Evolutionary conservation across 2,888 invertebrate genomes (phyloP), one percentile per base, ranked within the genome.

Genomic region (Cheilosia scutellata): DNA sequence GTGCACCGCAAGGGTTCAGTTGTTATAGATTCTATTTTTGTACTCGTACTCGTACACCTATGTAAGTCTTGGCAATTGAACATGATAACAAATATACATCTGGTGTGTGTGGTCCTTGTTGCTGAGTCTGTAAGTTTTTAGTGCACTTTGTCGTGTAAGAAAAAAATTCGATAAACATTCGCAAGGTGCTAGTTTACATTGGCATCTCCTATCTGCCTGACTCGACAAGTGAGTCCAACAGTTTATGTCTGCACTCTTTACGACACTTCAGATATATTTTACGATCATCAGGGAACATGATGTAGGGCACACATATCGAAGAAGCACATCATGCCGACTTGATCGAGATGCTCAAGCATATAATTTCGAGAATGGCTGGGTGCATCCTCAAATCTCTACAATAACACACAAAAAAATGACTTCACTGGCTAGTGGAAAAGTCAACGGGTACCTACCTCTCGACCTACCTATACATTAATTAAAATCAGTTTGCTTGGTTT

Each of bases 121-220:
- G 40, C 5, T 40, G 16, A 37, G 37, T 27, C 11, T 58, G 71
- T 40, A 40, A 57, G 47, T 42, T 44, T 79, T 27, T 33, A n/a
- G 33, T 70, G 57, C 72, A 78, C 72, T 82, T 71, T 63, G 66
- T 82, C 76, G 72, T 82, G 82, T 63, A 72, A 82, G 16, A 40
- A 65, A 66, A 60, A 55, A 57, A n/a, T 53, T 49, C 40, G 20
- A 55, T 74, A 68, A 63, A 74, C 78, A 60, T 79, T 84, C 63
- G 74, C 68, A 65, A 75, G 79, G 79, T 79, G 79, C 70, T 68
- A 68, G 55, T 57, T 37, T 20, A 49, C 53, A 79, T 68, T 74
- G 74, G 74, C 68, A 68, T 70, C 74, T 78, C 57, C 68, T 83
- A 79, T 84, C 74, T 47, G 51, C 70, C 33, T 51, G 31, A 25